Percentiles rank a stretch among this genome's conserved stretches.
Evolutionary conservation across 2,113 vertebrate genomes (phyloP).

Genomic region (Gopherus evgoodei): DNA sequence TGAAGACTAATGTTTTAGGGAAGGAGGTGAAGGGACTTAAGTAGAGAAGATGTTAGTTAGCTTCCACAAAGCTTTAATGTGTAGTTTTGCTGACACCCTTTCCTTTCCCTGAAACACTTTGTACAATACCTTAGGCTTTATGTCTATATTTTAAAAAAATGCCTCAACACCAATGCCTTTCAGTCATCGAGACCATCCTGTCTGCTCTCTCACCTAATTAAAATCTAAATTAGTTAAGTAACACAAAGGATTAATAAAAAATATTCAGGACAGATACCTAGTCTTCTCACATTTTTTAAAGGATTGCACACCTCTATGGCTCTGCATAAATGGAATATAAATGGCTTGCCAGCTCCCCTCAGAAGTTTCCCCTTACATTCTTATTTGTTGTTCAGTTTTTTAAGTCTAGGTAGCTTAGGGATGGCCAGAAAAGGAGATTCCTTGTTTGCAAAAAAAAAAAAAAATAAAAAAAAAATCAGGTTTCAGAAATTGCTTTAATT

Average conservation of each 20-base stretch:
- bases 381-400: too few species aligned
- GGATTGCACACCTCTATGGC: not conserved
- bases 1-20: not conserved
- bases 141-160: not conserved
- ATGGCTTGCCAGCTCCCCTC: not conserved
- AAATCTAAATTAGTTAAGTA: too few species aligned
- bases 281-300: not conserved
- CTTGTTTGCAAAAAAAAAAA: accelerated
- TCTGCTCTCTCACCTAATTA: not conserved
- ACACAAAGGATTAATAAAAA: too few species aligned
- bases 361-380: not conserved
- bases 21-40: not conserved
- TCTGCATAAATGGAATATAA: not conserved
- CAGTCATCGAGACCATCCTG: accelerated
- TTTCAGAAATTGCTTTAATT: not conserved
- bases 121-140: not conserved
- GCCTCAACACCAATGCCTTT: slow-evolving; percentile 9
- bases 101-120: not conserved
- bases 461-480: accelerated
- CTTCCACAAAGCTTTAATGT: not conserved
- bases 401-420: too few species aligned
- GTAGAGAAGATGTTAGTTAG: not conserved
- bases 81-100: not conserved
- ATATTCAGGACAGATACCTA: accelerated
- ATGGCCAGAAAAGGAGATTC: accelerated